Base-by-base conservation (phyloP, 2,113 vertebrate genomes). In the Solea solea region DNA sequence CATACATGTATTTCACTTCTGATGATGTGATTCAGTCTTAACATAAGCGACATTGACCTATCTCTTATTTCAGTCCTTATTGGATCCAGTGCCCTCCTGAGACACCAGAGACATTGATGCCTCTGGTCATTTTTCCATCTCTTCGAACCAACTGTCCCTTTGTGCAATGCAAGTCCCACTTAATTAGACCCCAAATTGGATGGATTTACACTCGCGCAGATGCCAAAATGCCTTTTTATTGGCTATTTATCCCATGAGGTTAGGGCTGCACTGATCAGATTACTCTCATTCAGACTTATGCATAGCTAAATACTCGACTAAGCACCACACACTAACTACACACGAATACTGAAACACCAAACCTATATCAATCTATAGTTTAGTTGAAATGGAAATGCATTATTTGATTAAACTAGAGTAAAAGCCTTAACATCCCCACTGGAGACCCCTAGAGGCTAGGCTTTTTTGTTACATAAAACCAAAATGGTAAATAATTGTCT, bases 131-230 rank as follows among this genome's bases (percentile, higher is more conserved):
- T 81, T 86, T 69, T 79, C 75, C 74, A 84, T 87, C 85, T 80
- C 80, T 70, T 80, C 69, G 72, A 86, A 82, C 86, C 61, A 42
- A 71, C 60, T 66, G 78, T 82, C 84, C 87, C 81, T 56, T 61
- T 62, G 81, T 79, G 86, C 83, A 68, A 57, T 76, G 66, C 87
- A 86, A 90, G 89, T 89, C 86, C 78, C 70, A 86, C 82, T 90
- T 92, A 89, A 93, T 93, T 91, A 93, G 83, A 68, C 74, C 45
- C 73, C 74, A 89, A 89, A 90, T 91, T 91, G 85, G 85, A 90
- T 64, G 86, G 82, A 91, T 93, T 92, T 90, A 89, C 72, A 46
- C 84, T 89, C 57, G 84, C 89, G 85, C 80, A 80, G 84, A 84
- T 16, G 54, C 75, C 82, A 88, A 86, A 84, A 88, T 81, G 71